Conservation (phyloP, 2,113 vertebrate species). For the Beaufortia kweichowensis region DNA sequence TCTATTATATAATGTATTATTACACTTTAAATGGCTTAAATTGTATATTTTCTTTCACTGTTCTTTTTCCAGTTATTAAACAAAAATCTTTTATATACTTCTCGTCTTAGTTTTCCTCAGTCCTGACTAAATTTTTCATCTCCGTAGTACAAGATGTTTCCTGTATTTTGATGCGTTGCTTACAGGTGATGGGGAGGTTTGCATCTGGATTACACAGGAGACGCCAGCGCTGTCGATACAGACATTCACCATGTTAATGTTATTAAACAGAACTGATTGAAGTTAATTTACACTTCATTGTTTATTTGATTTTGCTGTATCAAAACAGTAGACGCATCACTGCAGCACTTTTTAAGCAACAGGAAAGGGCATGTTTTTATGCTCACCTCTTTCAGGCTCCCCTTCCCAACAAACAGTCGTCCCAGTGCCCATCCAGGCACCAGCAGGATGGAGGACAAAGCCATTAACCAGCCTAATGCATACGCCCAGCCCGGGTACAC, state of each 20-base stretch:
- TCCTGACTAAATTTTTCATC: neutral
- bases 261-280: neutral
- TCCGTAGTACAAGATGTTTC: constrained; percentile 5
- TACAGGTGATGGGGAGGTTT: constrained; percentile 24
- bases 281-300: neutral
- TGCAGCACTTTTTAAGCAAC: neutral
- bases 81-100: neutral
- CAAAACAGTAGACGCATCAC: neutral
- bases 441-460: constrained; percentile 48
- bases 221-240: constrained; percentile 54
- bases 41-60: neutral
- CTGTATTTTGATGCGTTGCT: constrained; percentile 42
- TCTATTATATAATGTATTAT: too few relatives aligned
- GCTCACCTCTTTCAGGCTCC: constrained; percentile 53
- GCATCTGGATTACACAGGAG: constrained; percentile 53
- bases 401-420: constrained; percentile 45
- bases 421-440: constrained; percentile 51
- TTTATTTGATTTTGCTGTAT: neutral
- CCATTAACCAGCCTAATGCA: constrained; percentile 53
- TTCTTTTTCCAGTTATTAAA: neutral
- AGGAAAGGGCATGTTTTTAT: neutral
- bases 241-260: neutral
- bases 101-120: neutral
- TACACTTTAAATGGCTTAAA: too few relatives aligned
- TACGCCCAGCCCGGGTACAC: constrained; percentile 62